Percentiles rank a stretch among this genome's conserved stretches.
These are phyloP conservation scores for Xerus inauris DNA, from an alignment of 2,113 vertebrate species.

Conservation along the genomic window DNA sequence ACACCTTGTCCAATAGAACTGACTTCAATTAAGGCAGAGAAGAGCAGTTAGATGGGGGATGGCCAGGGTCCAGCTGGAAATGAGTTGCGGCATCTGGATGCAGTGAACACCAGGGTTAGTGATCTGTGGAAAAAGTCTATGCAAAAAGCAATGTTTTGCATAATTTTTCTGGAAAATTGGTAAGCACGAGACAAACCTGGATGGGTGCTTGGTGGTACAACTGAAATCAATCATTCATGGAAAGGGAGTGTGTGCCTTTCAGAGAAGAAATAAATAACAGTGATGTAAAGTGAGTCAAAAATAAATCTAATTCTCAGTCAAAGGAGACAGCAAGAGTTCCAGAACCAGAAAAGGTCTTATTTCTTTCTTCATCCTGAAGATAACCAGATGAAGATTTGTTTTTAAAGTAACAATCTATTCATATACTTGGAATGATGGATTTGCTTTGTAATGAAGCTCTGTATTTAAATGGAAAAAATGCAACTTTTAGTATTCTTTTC, in stretches of 20 bases:
- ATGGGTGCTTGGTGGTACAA: background rate
- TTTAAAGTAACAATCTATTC: background rate
- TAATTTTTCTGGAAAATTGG: background rate
- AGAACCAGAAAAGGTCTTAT: background rate
- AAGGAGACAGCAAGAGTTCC: background rate
- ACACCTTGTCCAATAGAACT: background rate
- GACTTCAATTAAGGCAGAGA: background rate
- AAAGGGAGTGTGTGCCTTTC: background rate
- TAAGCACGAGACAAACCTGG: background rate
- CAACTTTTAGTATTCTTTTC: background rate
- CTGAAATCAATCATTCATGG: background rate
- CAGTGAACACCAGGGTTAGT: background rate
- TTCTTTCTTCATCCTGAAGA: constrained; percentile 54
- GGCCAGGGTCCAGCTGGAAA: background rate
- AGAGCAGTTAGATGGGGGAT: background rate
- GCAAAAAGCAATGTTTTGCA: background rate
- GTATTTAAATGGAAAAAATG: constrained; percentile 49
- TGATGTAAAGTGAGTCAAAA: constrained; percentile 16
- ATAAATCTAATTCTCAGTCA: constrained; percentile 18
- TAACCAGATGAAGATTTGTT: constrained; percentile 56
- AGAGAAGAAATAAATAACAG: constrained; percentile 14
- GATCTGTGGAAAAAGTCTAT: background rate
- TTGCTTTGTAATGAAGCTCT: constrained; percentile 31
- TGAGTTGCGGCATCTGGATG: background rate
- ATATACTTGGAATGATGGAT: background rate